A percentile compares a stretch with the other conserved stretches of the same genome.
These are phyloP conservation scores for Pomatorhinus ruficollis DNA, from an alignment of 2,113 vertebrate genomes.

Conservation along the genomic window DNA sequence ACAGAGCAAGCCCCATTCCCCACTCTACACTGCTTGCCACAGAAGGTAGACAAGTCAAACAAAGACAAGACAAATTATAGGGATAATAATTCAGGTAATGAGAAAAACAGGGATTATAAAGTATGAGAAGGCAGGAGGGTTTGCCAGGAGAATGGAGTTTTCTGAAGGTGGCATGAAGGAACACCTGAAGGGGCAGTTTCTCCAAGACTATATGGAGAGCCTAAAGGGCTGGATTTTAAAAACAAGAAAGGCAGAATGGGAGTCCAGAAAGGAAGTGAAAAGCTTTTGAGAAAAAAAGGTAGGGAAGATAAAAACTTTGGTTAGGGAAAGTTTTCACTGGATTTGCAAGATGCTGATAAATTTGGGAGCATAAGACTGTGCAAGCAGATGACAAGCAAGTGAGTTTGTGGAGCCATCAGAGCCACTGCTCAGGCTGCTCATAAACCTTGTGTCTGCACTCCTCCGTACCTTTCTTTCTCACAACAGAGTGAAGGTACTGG, in stretches of 20 bases:
- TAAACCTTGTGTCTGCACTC: not conserved
- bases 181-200: not conserved
- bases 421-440: not conserved
- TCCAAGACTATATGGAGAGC: accelerated
- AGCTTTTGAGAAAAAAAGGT: not conserved
- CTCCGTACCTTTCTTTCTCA: not conserved
- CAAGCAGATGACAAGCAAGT: not conserved
- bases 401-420: not conserved
- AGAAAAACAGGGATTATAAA: not conserved
- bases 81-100: not conserved
- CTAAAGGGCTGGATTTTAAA: not conserved
- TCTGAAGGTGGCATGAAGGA: not conserved
- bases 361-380: not conserved
- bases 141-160: not conserved
- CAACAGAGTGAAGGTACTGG: not conserved
- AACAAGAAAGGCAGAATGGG: not conserved
- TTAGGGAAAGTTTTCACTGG: not conserved
- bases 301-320: not conserved
- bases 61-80: constrained; percentile 13
- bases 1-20: not conserved
- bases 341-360: not conserved
- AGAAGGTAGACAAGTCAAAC: not conserved
- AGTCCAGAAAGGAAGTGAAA: not conserved
- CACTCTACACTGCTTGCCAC: not conserved
- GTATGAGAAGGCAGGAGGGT: not conserved